These are phyloP conservation scores for Agapornis roseicollis DNA, from an alignment of 2,113 vertebrate genomes.

Conservation along the genomic window DNA sequence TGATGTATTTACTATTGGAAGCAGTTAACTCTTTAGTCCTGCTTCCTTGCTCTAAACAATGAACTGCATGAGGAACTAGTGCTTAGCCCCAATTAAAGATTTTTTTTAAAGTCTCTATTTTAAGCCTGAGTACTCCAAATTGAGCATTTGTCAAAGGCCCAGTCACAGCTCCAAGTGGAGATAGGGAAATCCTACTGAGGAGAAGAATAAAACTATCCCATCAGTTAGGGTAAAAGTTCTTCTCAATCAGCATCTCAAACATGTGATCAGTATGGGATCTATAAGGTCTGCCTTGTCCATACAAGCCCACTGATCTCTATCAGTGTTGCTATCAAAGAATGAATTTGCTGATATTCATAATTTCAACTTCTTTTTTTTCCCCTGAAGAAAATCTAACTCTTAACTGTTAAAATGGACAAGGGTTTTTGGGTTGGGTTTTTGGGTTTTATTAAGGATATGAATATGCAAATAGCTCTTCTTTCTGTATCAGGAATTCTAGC, in stretches of 20 bases:
- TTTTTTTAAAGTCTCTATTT: constrained; percentile 55
- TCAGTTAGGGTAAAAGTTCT: constrained; percentile 17
- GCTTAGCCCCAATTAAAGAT: constrained; percentile 62
- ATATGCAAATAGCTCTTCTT: not conserved
- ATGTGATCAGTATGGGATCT: not conserved
- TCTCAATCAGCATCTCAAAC: constrained; percentile 28
- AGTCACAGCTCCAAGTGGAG: constrained; percentile 30
- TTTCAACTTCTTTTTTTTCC: not conserved
- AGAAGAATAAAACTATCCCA: constrained; percentile 41
- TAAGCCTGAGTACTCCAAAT: constrained; percentile 53
- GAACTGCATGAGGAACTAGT: constrained; percentile 14
- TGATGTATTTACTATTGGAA: constrained; percentile 63
- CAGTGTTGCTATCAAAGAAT: not conserved
- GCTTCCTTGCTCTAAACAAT: constrained; percentile 60
- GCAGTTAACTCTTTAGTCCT: constrained; percentile 66
- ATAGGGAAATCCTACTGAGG: constrained; percentile 34
- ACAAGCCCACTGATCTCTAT: not conserved
- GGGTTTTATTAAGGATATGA: not conserved
- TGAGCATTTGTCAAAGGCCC: constrained; percentile 51
- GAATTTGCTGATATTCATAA: not conserved
- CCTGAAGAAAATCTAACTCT: not conserved
- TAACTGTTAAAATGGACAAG: not conserved
- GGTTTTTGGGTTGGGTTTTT: no score
- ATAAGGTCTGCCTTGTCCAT: not conserved
- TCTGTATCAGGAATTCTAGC: not conserved